These are phyloP conservation scores for rabbit (Oryctolagus cuniculus) DNA, from an alignment of 2,113 vertebrate species.

Conservation along the genomic window DNA sequence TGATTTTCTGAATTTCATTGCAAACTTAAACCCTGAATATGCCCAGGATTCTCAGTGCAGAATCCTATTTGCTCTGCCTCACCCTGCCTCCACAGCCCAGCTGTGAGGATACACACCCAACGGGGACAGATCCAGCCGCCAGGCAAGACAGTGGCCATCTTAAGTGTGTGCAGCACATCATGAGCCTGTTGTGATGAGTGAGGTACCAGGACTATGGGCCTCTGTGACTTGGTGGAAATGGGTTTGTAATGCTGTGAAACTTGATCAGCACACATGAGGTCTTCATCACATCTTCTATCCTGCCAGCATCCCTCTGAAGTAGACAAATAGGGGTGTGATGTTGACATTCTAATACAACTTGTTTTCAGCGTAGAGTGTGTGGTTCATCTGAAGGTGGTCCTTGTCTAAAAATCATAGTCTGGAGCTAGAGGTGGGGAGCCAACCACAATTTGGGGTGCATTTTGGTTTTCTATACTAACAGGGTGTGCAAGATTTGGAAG, in stretches of 20 bases:
- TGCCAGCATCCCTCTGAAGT: constrained; percentile 27
- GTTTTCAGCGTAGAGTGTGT: neutral
- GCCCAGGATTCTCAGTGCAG: neutral
- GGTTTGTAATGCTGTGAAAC: neutral
- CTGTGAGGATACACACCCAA: neutral
- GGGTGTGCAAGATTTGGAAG: neutral
- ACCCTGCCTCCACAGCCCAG: neutral
- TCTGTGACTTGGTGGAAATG: neutral
- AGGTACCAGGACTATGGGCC: neutral
- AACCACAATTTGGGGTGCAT: neutral
- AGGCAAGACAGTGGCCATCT: constrained; percentile 10
- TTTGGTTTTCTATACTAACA: neutral
- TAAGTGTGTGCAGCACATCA: constrained; percentile 33
- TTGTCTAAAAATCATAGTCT: constrained; percentile 29
- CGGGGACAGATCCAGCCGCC: neutral
- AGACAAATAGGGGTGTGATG: neutral
- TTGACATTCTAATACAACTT: neutral
- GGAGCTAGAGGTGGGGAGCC: neutral
- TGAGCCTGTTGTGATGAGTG: neutral
- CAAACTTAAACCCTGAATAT: constrained; percentile 57
- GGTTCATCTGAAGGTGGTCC: neutral
- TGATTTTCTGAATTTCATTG: constrained; percentile 52
- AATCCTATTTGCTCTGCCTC: neutral
- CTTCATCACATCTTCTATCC: constrained; percentile 38
- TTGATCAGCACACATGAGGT: constrained; percentile 14